A percentile compares a stretch with the other conserved stretches of the same genome.
These are phyloP conservation scores for Campopleginae sp. DNA, from an alignment of 2,888 invertebrate species.

Conservation along the genomic window DNA sequence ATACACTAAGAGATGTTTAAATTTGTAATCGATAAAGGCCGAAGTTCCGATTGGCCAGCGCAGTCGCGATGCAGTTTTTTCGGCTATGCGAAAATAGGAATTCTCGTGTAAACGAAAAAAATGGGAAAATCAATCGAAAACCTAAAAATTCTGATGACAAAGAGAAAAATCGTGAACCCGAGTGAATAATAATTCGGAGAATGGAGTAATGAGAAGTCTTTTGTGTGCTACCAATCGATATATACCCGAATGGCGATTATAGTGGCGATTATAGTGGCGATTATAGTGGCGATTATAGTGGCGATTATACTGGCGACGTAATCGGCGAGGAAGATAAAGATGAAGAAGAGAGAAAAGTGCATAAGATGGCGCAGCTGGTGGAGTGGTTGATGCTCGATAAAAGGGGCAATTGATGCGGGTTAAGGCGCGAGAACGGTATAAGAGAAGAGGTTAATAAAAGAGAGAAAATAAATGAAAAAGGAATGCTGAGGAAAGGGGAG, in stretches of 20 bases:
- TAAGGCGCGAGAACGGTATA: conserved; percentile 45
- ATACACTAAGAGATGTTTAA: no score
- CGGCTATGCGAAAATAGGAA: no score
- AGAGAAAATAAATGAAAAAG: conserved; percentile 52
- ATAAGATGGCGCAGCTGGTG: conserved; percentile 55
- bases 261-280: background rate
- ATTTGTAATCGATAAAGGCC: no score
- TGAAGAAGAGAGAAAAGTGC: conserved; percentile 34
- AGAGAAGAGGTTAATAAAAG: conserved; percentile 20
- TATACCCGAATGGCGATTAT: conserved; percentile 6
- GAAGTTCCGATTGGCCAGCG: no score
- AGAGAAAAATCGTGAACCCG: background rate
- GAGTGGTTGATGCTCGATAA: conserved; percentile 44
- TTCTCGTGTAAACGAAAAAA: conserved; percentile 1
- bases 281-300: background rate
- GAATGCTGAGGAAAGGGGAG: conserved; percentile 60
- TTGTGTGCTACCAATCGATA: background rate
- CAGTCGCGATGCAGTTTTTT: no score
- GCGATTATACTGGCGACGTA: conserved; percentile 2
- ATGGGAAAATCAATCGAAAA: background rate
- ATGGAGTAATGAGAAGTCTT: no score
- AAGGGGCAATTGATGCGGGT: conserved; percentile 45
- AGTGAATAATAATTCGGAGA: background rate
- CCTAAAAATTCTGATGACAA: background rate
- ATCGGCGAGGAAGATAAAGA: conserved; percentile 23